Evolutionary conservation across 2,888 invertebrate genomes (phyloP).

Genomic region (Halictus quadricinctus): DNA sequence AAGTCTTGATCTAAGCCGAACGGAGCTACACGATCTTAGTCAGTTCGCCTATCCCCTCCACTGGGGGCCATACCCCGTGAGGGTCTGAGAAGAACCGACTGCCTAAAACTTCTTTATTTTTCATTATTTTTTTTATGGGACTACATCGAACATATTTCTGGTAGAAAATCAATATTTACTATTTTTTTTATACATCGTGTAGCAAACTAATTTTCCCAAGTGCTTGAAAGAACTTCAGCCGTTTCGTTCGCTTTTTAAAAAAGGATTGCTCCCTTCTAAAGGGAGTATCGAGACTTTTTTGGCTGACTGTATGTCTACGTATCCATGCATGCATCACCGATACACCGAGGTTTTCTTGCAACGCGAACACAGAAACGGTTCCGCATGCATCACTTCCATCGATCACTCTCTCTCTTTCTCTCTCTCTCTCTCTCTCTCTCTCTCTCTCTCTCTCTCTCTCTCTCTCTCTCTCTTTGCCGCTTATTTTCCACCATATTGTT

Average conservation of each 20-base stretch:
- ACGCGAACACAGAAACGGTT: not conserved
- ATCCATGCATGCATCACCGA: not conserved
- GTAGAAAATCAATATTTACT: not conserved
- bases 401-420: not conserved
- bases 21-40: too few species aligned
- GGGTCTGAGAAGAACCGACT: too few species aligned
- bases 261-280: not conserved
- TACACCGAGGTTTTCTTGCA: constrained; percentile 8
- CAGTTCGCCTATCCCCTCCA: too few species aligned
- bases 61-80: too few species aligned
- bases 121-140: too few species aligned
- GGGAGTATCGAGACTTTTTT: not conserved
- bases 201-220: not conserved
- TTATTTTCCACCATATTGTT: not conserved
- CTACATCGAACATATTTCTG: too few species aligned
- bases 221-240: not conserved
- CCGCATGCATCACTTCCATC: constrained; percentile 2
- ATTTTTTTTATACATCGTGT: not conserved
- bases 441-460: not conserved
- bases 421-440: not conserved
- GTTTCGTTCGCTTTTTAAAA: not conserved
- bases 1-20: too few species aligned
- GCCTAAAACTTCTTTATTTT: too few species aligned
- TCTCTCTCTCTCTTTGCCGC: not conserved
- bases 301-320: not conserved